Percentiles rank a stretch among this genome's conserved stretches.
Evolutionary conservation across 2,888 invertebrate species (phyloP).

Genomic region (Ichneumoninae sp.): DNA sequence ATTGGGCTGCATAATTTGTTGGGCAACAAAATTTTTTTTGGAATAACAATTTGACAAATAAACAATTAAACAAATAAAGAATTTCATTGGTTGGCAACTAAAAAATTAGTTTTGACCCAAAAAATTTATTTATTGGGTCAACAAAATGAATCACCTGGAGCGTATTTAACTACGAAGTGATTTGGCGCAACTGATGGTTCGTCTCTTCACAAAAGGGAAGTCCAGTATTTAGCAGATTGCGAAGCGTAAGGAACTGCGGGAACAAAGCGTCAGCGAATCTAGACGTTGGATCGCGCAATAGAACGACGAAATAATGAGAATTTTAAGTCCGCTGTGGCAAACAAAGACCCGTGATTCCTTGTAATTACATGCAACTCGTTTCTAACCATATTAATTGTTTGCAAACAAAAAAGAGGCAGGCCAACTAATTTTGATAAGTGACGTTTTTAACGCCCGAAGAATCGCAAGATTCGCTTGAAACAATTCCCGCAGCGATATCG

Average conservation of each 20-base stretch:
- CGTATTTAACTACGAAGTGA: neutral
- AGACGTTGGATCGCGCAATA: constrained; percentile 2
- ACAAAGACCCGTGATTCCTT: neutral
- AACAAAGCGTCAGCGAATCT: constrained; percentile 10
- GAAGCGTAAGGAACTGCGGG: neutral
- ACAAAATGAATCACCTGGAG: neutral
- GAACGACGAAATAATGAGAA: constrained; percentile 10
- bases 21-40: neutral
- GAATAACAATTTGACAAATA: no score
- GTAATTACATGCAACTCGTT: neutral
- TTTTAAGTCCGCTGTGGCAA: neutral
- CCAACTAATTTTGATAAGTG: neutral
- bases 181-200: neutral
- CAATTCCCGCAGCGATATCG: neutral
- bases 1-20: no score
- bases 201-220: neutral
- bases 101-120: neutral
- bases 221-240: neutral
- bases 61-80: no score
- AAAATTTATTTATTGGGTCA: neutral
- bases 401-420: neutral
- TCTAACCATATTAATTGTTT: neutral
- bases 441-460: neutral
- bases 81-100: neutral
- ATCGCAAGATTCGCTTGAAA: neutral